A percentile compares a stretch with the other conserved stretches of the same genome.
Evolutionary conservation across 2,113 vertebrate genomes (phyloP).

Genomic region (Neotragus pygmaeus): DNA sequence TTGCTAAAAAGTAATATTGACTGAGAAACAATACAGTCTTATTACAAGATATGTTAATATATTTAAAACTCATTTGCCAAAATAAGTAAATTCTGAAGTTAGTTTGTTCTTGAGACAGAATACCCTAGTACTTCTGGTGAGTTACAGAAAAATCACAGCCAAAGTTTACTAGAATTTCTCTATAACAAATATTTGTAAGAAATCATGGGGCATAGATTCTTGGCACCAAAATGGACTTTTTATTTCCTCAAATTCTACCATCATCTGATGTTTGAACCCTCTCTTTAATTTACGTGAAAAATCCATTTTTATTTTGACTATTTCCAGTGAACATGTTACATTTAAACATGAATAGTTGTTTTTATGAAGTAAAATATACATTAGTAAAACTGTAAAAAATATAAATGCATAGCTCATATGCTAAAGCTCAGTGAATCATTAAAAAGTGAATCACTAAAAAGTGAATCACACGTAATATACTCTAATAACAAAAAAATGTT

Average conservation of each 20-base stretch:
- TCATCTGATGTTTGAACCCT: neutral
- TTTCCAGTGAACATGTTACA: neutral
- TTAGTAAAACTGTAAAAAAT: neutral
- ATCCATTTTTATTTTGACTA: neutral
- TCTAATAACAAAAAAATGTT: neutral
- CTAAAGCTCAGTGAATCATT: neutral
- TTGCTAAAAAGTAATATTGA: conserved; percentile 9
- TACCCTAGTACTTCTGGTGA: neutral
- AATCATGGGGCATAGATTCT: neutral
- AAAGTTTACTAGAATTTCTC: neutral
- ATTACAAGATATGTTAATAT: neutral
- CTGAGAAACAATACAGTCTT: neutral
- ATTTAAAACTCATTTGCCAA: conserved; percentile 13
- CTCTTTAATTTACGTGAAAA: neutral
- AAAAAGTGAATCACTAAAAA: neutral
- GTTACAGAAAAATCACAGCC: neutral
- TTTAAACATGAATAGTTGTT: neutral
- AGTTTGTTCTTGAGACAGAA: neutral
- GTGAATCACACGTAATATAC: neutral
- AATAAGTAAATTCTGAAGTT: neutral
- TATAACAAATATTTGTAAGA: neutral
- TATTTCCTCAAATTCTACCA: neutral
- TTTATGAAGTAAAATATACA: neutral
- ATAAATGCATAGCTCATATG: neutral
- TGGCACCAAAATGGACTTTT: neutral